phyloP scores from a whole-genome alignment of 2,797 vertebrate species.

The Sebastes taczanowskii region DNA sequence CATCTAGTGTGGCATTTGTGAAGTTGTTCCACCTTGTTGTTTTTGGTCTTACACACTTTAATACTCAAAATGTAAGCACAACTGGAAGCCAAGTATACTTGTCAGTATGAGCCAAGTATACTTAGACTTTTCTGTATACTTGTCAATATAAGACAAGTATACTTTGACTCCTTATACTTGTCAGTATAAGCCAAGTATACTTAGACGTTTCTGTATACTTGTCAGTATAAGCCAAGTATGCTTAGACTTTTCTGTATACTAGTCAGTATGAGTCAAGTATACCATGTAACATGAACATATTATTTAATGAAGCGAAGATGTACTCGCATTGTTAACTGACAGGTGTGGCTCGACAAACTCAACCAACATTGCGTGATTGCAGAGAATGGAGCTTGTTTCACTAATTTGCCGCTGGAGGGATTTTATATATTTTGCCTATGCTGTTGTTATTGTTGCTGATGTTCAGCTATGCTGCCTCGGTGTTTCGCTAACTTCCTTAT shows the following conservation, averaged over 20 bases:
- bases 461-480: background rate
- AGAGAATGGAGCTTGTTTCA: background rate
- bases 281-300: background rate
- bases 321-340: constrained; percentile 27
- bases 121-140: too few species aligned
- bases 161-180: too few species aligned
- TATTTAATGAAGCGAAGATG: constrained; percentile 27
- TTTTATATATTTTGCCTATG: background rate
- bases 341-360: constrained; percentile 28
- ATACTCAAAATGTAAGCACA: too few species aligned
- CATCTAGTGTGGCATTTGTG: background rate
- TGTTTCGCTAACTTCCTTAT: background rate
- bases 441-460: background rate
- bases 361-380: background rate
- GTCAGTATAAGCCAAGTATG: too few species aligned
- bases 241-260: too few species aligned
- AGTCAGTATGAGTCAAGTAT: too few species aligned
- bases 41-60: background rate
- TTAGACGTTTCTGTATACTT: too few species aligned
- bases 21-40: background rate
- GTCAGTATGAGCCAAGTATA: too few species aligned
- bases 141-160: too few species aligned
- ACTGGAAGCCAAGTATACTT: too few species aligned
- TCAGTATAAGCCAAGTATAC: too few species aligned
- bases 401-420: background rate